Base-by-base conservation (phyloP, 2,113 vertebrate species). In the Girardinichthys multiradiatus region DNA sequence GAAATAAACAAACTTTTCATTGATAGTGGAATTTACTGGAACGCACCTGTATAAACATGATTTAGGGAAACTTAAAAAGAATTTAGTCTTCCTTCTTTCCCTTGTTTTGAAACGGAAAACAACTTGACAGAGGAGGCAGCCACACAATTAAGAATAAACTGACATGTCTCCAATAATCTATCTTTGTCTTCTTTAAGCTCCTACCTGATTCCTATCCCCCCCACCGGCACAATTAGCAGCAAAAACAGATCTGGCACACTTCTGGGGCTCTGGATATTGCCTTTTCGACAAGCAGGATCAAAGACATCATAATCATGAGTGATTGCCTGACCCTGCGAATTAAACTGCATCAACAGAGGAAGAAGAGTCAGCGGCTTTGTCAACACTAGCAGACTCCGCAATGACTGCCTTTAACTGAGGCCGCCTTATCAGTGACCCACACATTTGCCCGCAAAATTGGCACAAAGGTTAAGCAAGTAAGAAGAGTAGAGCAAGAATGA, bases 231-330 rank as follows among this genome's bases (percentile, higher is more conserved):
- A 74, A 85, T 87, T 90, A 81, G 84, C 75, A 75, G 73, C 64
- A 54, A 84, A 82, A 87, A 83, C 66, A 64, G 81, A 74, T 71
- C 78, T n/a, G 82, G 76, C 19, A 12, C 15, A 72, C 51, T 69
- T 70, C 64, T 57, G 74, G 83, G 63, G 69, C 78, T 63, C 24
- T 45, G 68, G 76, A 39, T 14, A 1, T 31, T 74, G 65, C 80
- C 78, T 85, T 83, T 87, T 88, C 81, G 87, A 89, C 82, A 81
- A 45, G 58, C 63, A 19, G 84, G 63, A 85, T 88, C 76, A 87
- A 86, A 84, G 66, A 26, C 81, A 72, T 89, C 85, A 90, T 90
- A 85, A 88, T 86, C 86, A 67, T 29, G 33, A 82, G 67, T 80
- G 72, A 83, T 80, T 27, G 29, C 14, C 58, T 77, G 78, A 86